Conservation (phyloP, 2,888 invertebrate species). For the Azorinus chamasolen region DNA sequence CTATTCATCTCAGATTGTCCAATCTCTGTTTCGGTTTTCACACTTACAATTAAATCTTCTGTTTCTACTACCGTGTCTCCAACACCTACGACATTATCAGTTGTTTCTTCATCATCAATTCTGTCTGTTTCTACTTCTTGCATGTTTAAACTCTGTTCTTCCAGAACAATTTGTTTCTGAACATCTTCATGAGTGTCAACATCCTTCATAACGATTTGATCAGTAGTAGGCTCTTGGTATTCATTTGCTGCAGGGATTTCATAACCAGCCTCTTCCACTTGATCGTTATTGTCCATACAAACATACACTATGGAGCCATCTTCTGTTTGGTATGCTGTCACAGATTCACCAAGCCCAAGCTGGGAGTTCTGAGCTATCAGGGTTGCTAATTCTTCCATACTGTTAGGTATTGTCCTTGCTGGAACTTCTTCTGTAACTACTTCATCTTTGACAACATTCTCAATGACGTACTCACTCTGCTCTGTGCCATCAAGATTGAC, state of each 20-base stretch:
- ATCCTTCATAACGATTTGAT: background rate
- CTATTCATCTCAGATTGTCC: background rate
- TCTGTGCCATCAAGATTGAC: background rate
- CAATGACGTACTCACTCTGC: background rate
- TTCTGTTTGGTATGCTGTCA: slow-evolving; percentile 46
- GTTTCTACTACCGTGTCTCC: background rate
- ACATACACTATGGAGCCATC: slow-evolving; percentile 56
- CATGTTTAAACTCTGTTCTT: background rate
- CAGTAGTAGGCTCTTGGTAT: too few relatives aligned
- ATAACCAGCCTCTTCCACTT: slow-evolving; percentile 1
- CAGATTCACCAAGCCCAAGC: background rate
- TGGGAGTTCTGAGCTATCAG: slow-evolving; percentile 36
- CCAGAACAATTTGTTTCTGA: background rate
- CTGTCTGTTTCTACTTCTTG: background rate
- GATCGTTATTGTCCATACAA: slow-evolving; percentile 22
- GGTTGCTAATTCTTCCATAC: slow-evolving; percentile 45
- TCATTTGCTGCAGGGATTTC: slow-evolving; percentile 6
- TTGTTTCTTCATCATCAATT: background rate
- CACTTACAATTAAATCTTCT: background rate
- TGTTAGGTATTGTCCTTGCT: slow-evolving; percentile 12
- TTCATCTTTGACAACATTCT: background rate
- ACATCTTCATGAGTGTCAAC: background rate
- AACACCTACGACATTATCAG: slow-evolving; percentile 1
- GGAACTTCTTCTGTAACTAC: background rate
- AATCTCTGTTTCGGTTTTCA: background rate